A percentile compares a stretch with the other conserved stretches of the same genome.
These are phyloP conservation scores for Pandemis cinnamomeana DNA, from an alignment of 2,888 invertebrate species.

Conservation along the genomic window DNA sequence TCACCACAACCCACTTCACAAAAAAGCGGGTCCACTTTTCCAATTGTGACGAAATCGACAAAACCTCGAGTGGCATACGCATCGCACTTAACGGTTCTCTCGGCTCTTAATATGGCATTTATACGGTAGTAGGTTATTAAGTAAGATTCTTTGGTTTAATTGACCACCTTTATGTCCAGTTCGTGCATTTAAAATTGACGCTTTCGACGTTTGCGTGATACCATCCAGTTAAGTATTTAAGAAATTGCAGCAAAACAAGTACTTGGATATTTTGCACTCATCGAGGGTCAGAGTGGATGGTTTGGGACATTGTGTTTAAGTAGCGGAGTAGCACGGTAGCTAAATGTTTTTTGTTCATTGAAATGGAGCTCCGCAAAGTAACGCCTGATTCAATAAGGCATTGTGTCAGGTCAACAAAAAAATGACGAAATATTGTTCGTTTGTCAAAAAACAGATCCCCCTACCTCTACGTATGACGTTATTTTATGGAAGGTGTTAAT, in stretches of 20 bases:
- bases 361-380: too few species aligned
- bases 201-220: slow-evolving; percentile 54
- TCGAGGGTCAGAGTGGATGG: background rate
- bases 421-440: too few species aligned
- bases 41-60: slow-evolving; percentile 70
- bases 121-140: slow-evolving; percentile 79
- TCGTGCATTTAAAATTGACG: slow-evolving; percentile 64
- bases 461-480: too few species aligned
- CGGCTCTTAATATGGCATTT: slow-evolving; percentile 74
- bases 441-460: too few species aligned
- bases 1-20: slow-evolving; percentile 61
- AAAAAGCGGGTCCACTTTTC: slow-evolving; percentile 67
- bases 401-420: too few species aligned
- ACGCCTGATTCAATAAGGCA: too few species aligned
- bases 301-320: too few species aligned
- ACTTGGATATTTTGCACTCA: background rate
- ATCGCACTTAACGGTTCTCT: slow-evolving; percentile 76
- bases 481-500: too few species aligned
- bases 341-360: too few species aligned
- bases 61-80: slow-evolving; percentile 62
- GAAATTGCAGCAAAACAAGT: background rate
- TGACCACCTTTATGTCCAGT: slow-evolving; percentile 68
- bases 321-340: too few species aligned
- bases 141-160: slow-evolving; percentile 74
- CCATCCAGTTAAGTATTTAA: slow-evolving; percentile 12